phyloP scores from a whole-genome alignment of 2,113 vertebrate species.

The Chamaea fasciata region DNA sequence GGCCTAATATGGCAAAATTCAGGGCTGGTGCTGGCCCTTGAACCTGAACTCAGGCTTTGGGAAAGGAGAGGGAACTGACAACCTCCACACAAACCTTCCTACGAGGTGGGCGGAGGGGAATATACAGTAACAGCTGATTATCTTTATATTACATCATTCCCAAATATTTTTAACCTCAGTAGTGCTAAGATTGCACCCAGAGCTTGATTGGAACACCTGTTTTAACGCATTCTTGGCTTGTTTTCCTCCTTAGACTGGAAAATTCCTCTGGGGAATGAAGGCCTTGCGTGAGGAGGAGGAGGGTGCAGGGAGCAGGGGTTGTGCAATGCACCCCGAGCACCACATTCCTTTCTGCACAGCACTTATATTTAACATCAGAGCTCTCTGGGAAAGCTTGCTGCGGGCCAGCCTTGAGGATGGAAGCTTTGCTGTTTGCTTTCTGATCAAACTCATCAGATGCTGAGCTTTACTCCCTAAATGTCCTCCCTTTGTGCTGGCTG shows the following conservation, averaged over 20 bases:
- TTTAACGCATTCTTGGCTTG: slow-evolving; percentile 60
- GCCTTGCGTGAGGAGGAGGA: slow-evolving; percentile 22
- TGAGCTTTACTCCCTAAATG: not conserved
- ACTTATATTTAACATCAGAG: not conserved
- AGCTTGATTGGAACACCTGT: slow-evolving; percentile 42
- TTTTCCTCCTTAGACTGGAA: slow-evolving; percentile 39
- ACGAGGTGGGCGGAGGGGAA: not conserved
- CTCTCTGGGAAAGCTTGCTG: not conserved
- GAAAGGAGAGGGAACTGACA: not conserved
- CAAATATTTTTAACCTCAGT: slow-evolving; percentile 52
- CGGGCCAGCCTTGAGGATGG: not conserved
- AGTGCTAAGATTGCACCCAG: slow-evolving; percentile 22
- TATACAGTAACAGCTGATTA: not conserved
- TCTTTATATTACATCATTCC: slow-evolving; percentile 25
- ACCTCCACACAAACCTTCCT: not conserved
- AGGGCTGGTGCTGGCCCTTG: not conserved
- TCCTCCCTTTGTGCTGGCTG: not conserved
- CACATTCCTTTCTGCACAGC: not conserved
- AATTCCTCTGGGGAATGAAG: slow-evolving; percentile 30
- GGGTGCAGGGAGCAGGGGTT: slow-evolving; percentile 25
- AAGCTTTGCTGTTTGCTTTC: not conserved
- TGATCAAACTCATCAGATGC: not conserved
- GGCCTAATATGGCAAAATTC: not conserved
- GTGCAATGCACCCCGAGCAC: not conserved
- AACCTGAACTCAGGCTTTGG: not conserved